Evolutionary conservation across 2,113 vertebrate genomes (phyloP), one percentile per base, ranked within the genome.

Genomic region (Atlantisia rogersi): DNA sequence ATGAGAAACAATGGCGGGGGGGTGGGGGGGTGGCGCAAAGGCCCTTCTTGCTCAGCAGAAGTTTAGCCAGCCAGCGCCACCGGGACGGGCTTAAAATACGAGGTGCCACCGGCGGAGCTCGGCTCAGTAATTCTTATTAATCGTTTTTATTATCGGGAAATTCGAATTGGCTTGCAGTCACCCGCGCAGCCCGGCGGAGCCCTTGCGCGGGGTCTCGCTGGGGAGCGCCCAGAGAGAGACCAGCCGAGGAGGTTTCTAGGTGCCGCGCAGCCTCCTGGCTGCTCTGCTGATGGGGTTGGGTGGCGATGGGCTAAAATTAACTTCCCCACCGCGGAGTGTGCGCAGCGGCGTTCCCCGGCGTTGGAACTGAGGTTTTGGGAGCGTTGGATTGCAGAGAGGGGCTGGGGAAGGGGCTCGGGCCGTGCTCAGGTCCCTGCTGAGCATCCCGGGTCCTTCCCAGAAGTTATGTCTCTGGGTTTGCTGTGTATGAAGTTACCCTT

Each of bases 401-500:
- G 5, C 2, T 6, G 10, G 1, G 44, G 62, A 20, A 12, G 5
- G 15, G 48, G 44, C 29, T 20, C 9, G 32, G 62, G 31, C 19
- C 29, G 65, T 3, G 18, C 12, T 3, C n/a, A 4, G 11, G 12
- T n/a, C 58, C 50, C 64, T 0, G 48, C 37, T 32, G 67, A 18
- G 24, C 40, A 32, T 3, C 37, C 44, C 3, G 21, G 6, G 2
- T 75, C 25, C 50, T 29, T 39, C 77, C 60, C 55, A 1, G 10
- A 7, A 55, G n/a, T 80, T 76, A 0, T 62, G 86, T 32, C 29
- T 7, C 31, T 10, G 53, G 18, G 0, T 80, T 71, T 46, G 53
- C 17, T 24, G 3, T 25, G 29, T 19, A 1, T 4, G 9, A 10
- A 53, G 3, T 19, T 8, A 0, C 8, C 4, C 11, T 13, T 68